A percentile compares a stretch with the other conserved stretches of the same genome.
phyloP scores from a whole-genome alignment of 2,888 invertebrate genomes.

The Drosophila neonasuta region DNA sequence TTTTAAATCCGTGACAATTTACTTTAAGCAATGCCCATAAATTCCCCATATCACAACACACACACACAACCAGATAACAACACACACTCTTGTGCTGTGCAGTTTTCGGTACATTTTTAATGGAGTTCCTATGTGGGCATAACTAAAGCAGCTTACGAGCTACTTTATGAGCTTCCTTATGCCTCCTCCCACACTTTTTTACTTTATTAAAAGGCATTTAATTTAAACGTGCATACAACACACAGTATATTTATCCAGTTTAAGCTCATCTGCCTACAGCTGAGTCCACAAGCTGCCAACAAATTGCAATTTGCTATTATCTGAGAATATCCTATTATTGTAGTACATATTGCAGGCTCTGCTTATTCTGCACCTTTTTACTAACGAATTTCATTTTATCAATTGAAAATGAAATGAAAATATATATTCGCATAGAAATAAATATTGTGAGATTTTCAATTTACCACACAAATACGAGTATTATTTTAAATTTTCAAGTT shows the following conservation, averaged over 20 bases:
- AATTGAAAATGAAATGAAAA: not conserved
- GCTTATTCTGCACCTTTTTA: not conserved
- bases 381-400: not conserved
- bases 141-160: constrained; percentile 11
- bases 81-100: constrained; percentile 31
- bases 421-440: not conserved
- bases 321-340: not conserved
- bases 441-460: not conserved
- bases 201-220: constrained; percentile 18
- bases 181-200: constrained; percentile 1
- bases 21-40: constrained; percentile 62
- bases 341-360: not conserved
- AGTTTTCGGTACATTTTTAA: constrained; percentile 17
- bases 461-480: too few relatives aligned
- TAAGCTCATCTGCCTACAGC: not conserved
- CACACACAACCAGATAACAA: not conserved
- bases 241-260: not conserved
- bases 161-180: constrained; percentile 13
- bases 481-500: not conserved
- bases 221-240: not conserved
- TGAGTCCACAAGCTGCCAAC: not conserved
- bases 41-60: constrained; percentile 44
- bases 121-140: constrained; percentile 1
- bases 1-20: constrained; percentile 68
- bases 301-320: not conserved